Conservation (phyloP, 2,113 vertebrate genomes). For the Sphyrna mokarran region DNA sequence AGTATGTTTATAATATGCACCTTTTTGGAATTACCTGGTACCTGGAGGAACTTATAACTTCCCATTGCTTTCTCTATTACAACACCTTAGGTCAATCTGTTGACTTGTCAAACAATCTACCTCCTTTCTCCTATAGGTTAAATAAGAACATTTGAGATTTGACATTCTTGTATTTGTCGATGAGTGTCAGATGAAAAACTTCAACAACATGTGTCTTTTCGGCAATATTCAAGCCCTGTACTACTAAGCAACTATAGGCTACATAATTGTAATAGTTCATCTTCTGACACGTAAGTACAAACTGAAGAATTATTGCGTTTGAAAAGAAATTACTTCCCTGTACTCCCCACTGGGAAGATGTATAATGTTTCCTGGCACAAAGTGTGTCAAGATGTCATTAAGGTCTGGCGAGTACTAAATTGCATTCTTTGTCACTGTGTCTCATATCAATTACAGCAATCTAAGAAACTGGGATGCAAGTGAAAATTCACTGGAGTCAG, state of each 20-base stretch:
- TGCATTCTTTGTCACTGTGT: neutral
- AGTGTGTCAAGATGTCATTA: neutral
- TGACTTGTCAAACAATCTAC: neutral
- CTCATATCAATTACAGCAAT: neutral
- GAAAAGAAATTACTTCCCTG: neutral
- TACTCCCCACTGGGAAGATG: neutral
- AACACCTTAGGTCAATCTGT: neutral
- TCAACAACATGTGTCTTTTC: neutral
- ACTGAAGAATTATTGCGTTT: neutral
- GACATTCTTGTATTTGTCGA: neutral
- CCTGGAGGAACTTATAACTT: neutral
- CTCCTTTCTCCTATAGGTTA: neutral
- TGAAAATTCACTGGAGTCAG: neutral
- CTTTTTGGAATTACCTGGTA: neutral
- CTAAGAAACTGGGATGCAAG: neutral
- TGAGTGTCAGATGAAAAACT: neutral
- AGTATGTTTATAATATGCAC: neutral
- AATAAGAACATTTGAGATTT: neutral
- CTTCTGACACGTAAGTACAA: neutral
- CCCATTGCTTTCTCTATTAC: neutral
- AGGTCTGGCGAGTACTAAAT: neutral
- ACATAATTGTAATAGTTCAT: neutral
- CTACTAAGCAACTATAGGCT: neutral
- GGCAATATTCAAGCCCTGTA: neutral
- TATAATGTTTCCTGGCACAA: neutral